Base-by-base conservation (phyloP, 2,113 vertebrate genomes). In the Zootoca vivipara region DNA sequence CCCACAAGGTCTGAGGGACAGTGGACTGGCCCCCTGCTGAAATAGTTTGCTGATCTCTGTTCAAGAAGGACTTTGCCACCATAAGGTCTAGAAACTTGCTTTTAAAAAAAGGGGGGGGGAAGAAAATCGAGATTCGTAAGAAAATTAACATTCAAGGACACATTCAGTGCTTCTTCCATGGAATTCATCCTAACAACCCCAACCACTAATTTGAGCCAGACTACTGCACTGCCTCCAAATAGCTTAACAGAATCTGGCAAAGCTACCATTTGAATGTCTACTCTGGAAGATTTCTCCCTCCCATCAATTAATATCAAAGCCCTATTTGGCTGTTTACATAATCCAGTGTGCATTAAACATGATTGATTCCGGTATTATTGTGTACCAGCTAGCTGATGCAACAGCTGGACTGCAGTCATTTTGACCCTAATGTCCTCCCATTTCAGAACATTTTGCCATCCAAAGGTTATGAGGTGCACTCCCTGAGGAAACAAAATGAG, bases 261-360 rank as follows among this genome's bases (percentile, higher is more conserved):
- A 73, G 65, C 46, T 26, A 62, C n/a, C 3, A 1, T 67, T 72
- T 30, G 65, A 40, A n/a, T 40, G 86, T 26, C 10, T 81, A 22
- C 18, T 35, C 24, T 22, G 77, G 84, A 70, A 80, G 26, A 22
- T 46, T 12, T 69, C 58, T 33, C 58, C n/a, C 33, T 87, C 70
- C 64, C 69, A 64, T 73, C 78, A 87, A 81, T 81, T 73, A 87
- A 87, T 81, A 72, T 26, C 78, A 58, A 87, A 81, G 42, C 77
- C 24, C 33, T 56, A 70, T 38, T 69, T 40, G 33, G 67, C 67
- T 56, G 46, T 42, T 58, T 64, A n/a, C 35, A 58, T 87, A 82
- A 74, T 62, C 52, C 69, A 73, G 16, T 24, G 35, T 24, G 9
- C 28, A 42, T 77, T 82, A 40, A 72, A 70, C 30, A 62, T 73